These are phyloP conservation scores for Nematolebias whitei DNA, from an alignment of 2,113 vertebrate genomes.

Conservation along the genomic window DNA sequence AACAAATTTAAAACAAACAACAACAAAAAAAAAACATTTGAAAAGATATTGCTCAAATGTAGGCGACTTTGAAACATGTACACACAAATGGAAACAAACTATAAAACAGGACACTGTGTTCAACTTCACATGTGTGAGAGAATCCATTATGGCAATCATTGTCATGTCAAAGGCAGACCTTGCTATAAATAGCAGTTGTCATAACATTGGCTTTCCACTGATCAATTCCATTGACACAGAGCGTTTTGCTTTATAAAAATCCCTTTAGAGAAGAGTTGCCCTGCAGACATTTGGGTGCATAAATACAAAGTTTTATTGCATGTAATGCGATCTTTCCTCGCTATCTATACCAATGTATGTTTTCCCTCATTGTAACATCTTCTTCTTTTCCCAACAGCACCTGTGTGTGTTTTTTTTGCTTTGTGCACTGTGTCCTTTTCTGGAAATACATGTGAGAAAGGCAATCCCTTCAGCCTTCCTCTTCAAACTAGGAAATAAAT, in stretches of 20 bases:
- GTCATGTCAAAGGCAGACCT: constrained; percentile 46
- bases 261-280: neutral
- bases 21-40: neutral
- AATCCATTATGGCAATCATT: constrained; percentile 15
- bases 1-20: constrained; percentile 11
- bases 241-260: constrained; percentile 25
- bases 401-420: constrained; percentile 5
- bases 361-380: neutral
- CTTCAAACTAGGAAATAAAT: constrained; percentile 24
- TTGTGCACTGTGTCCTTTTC: constrained; percentile 60
- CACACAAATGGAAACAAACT: neutral
- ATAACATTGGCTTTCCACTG: constrained; percentile 64
- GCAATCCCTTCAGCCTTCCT: constrained; percentile 8
- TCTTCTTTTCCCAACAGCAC: neutral
- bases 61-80: neutral
- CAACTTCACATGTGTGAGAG: constrained; percentile 11
- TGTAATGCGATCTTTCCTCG: constrained; percentile 12
- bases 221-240: constrained; percentile 63
- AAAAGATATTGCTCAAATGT: neutral
- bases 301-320: constrained; percentile 17
- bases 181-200: constrained; percentile 66
- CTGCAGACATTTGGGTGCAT: constrained; percentile 26
- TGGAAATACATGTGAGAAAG: constrained; percentile 54
- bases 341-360: neutral
- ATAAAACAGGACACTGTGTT: neutral